Base-by-base conservation (phyloP, 2,113 vertebrate genomes). In the Tetrao urogallus region DNA sequence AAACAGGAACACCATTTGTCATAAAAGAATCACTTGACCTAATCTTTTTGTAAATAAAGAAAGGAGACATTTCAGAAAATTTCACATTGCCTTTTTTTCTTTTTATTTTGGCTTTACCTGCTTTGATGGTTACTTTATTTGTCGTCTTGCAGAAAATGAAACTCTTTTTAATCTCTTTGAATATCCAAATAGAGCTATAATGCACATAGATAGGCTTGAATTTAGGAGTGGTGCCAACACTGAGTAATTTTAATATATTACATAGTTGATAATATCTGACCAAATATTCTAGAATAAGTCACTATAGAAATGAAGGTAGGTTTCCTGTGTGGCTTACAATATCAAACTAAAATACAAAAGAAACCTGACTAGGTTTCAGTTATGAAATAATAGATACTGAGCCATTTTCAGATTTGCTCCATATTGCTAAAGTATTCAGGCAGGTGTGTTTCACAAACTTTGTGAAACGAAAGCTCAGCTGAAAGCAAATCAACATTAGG, bases 311-410 rank as follows among this genome's bases (percentile, higher is more conserved):
- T 95, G 80, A 96, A 96, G 75, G 47, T 87, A 93, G 81, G 66
- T 81, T 97, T 97, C 96, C 96, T 97, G 94, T 95, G 92, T 87
- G 89, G 91, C 89, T 96, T 94, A 61, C 84, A 86, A 38, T 86
- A 93, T 82, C 66, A 66, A 85, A 88, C 52, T 78, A 77, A 96
- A 82, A 87, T 81, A 92, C 86, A 95, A 94, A 95, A 95, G 94
- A 97, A 94, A 91, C 72, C 78, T 96, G 65, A 56, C 79, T 89
- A 70, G 81, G 93, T 97, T 97, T 97, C 97, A 96, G 93, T 95
- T 95, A 72, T 94, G 93, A 97, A 97, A 97, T 97, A 96, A 97
- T 97, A 96, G 87, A 94, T 96, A 92, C 83, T 34, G 91, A 89
- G 36, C 78, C 54, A 70, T 97, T 96, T 96, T 96, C 94, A 94